phyloP scores from a whole-genome alignment of 2,888 invertebrate genomes.

The Amiota minor region DNA sequence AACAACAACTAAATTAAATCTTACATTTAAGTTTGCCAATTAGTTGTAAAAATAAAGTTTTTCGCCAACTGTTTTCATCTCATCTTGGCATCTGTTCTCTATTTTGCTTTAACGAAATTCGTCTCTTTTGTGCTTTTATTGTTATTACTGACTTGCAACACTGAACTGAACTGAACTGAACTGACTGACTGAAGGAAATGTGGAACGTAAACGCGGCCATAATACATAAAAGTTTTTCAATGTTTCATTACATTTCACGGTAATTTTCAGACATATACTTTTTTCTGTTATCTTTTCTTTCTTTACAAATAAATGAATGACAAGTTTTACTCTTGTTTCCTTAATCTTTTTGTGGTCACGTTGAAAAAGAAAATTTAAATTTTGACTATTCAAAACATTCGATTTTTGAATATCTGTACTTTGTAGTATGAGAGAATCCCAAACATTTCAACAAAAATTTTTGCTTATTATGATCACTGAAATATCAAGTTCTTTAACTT shows the following conservation, averaged over 20 bases:
- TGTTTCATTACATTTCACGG: slow-evolving; percentile 59
- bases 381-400: too few species aligned
- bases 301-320: slow-evolving; percentile 10
- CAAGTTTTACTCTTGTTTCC: too few species aligned
- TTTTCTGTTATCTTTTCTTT: neutral
- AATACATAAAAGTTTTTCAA: slow-evolving; percentile 52
- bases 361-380: too few species aligned
- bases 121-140: slow-evolving; percentile 8
- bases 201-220: neutral
- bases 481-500: too few species aligned
- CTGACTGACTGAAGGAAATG: neutral
- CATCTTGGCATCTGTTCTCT: neutral
- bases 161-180: too few species aligned
- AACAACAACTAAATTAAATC: slow-evolving; percentile 62
- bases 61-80: slow-evolving; percentile 33
- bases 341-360: too few species aligned
- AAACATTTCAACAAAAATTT: too few species aligned
- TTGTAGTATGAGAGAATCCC: too few species aligned
- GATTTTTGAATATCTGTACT: too few species aligned
- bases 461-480: too few species aligned
- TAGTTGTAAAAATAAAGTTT: slow-evolving; percentile 69
- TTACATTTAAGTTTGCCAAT: slow-evolving; percentile 69
- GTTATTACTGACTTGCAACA: neutral
- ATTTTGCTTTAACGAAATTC: neutral
- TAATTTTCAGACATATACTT: slow-evolving; percentile 49